Evolutionary conservation across 2,113 vertebrate genomes (phyloP).

Genomic region (Nymphicus hollandicus): DNA sequence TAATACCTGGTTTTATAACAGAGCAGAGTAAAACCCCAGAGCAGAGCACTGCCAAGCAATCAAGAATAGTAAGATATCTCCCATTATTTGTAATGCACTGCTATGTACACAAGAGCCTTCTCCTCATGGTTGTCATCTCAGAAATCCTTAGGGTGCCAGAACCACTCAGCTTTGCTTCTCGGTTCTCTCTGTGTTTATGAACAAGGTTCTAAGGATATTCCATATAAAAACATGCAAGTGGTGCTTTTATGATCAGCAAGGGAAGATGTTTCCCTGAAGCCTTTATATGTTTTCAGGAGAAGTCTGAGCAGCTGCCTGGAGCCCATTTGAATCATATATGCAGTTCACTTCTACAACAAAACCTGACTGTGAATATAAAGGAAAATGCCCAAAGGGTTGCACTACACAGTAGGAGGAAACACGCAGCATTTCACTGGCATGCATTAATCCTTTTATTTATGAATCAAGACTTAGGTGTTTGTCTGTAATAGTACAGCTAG

Average conservation of each 20-base stretch:
- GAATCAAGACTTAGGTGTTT: not conserved
- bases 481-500: not conserved
- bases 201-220: constrained; percentile 42
- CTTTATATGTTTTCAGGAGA: constrained; percentile 66
- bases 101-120: not conserved
- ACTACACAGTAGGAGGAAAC: not conserved
- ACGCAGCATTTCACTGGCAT: not conserved
- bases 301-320: constrained; percentile 65
- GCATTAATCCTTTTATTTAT: constrained; percentile 18
- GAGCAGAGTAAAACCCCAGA: not conserved
- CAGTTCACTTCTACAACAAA: constrained; percentile 41
- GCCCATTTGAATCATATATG: constrained; percentile 65
- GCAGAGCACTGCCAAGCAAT: not conserved
- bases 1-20: not conserved
- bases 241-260: constrained; percentile 68
- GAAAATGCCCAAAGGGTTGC: constrained; percentile 66
- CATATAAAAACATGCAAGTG: constrained; percentile 33
- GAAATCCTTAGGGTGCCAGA: constrained; percentile 32
- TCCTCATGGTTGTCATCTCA: not conserved
- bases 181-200: constrained; percentile 17
- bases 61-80: not conserved
- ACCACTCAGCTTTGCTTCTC: constrained; percentile 50
- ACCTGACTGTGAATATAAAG: constrained; percentile 33
- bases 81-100: not conserved
- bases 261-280: constrained; percentile 74